Evolutionary conservation across 2,113 vertebrate species (phyloP), one percentile per base, ranked within the genome.

Genomic region (Ailuropoda melanoleuca): DNA sequence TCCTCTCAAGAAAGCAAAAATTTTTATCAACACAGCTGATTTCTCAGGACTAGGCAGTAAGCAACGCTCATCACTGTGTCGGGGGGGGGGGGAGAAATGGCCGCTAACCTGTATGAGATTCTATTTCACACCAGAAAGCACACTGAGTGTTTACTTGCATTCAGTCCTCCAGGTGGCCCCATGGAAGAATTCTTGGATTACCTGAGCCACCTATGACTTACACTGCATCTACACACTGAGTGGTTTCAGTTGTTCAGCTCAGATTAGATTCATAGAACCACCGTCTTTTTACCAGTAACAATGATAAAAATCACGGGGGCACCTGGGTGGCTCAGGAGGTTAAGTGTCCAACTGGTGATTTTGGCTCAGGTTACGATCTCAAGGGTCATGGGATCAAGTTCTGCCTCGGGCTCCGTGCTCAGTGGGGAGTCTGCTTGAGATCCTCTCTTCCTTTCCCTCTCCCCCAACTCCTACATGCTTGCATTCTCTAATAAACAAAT

Each of bases 1-100:
- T 92, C 60, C n/a, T 68, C n/a, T 86, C 43, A 74, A 78, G 85
- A 87, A 92, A 89, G 55, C 34, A 83, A 24, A 17, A 34, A 39
- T 24, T 70, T 34, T 43, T 37, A 46, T 58, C 26, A 21, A 2
- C 31, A 53, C 13, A 37, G 17, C 13, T 88, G 58, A 39, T 43
- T 80, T 93, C 64, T 72, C 10, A 6, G 43, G 12, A 18, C 37
- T 37, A 68, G 72, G 72, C 0, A 19, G 14, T 50, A 19, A 24
- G 19, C 17, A 64, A 31, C 9, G 23, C 17, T 17, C 13, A 6
- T 72, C 75, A 37, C 43, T 39, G 26, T 37, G n/a, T 23, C n/a
- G 13, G 9, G 39, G 12, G 14, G 12, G 14, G 17, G 26, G 43
- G 23, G 26, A 39, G 11, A 78, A 72, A 58, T 12, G 13, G 29